Evolutionary conservation across 2,113 vertebrate species (phyloP).

Genomic region (Falco punctatus): DNA sequence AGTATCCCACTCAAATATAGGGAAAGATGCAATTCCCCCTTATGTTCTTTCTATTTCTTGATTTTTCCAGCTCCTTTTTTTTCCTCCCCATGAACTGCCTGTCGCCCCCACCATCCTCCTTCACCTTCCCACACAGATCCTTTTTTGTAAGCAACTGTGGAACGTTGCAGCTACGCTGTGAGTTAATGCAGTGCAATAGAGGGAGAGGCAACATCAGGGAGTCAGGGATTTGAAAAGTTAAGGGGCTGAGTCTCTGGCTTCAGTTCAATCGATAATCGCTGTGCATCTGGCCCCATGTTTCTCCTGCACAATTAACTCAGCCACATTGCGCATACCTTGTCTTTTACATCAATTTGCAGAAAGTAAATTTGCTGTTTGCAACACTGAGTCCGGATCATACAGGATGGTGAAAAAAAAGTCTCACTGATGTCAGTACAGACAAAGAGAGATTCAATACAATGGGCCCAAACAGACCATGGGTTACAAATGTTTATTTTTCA

Average conservation of each 20-base stretch:
- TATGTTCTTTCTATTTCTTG: slow-evolving; percentile 54
- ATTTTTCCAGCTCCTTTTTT: slow-evolving; percentile 45
- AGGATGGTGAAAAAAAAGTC: neutral
- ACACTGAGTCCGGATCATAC: neutral
- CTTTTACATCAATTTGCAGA: neutral
- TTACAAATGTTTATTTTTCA: neutral
- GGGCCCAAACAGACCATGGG: neutral
- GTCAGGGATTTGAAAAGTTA: neutral
- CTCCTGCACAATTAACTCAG: slow-evolving; percentile 7
- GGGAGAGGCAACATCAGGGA: slow-evolving; percentile 49
- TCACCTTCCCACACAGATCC: slow-evolving; percentile 62
- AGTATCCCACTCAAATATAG: slow-evolving; percentile 25
- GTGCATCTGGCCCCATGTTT: neutral
- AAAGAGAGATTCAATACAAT: neutral
- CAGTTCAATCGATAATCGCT: neutral
- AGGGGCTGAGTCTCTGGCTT: slow-evolving; percentile 31
- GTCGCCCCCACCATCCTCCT: slow-evolving; percentile 37
- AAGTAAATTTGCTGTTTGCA: neutral
- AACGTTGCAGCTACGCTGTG: slow-evolving; percentile 3
- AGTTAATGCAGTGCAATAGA: neutral
- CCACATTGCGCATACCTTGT: neutral
- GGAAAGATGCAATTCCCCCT: slow-evolving; percentile 45
- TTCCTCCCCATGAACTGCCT: slow-evolving; percentile 25
- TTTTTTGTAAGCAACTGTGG: slow-evolving; percentile 25
- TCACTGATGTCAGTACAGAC: neutral